Evolutionary conservation across 2,797 vertebrate species (phyloP), one percentile per base, ranked within the genome.

Genomic region (Sebastes minor): DNA sequence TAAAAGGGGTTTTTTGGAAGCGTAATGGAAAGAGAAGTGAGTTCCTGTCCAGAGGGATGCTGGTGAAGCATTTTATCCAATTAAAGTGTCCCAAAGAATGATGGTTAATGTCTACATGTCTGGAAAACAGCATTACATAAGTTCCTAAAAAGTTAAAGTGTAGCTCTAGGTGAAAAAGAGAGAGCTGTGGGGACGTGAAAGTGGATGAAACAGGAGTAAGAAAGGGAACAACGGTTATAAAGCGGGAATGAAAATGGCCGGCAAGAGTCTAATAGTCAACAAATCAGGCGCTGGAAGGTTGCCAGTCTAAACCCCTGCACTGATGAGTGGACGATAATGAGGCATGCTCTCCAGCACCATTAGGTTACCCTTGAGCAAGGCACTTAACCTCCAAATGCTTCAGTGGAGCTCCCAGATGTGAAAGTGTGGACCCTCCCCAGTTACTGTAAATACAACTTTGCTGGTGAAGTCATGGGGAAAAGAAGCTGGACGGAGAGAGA

Each of bases 401-500:
- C 66, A 80, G 66, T 30, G 63, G 71, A 70, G 73, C 75, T 82
- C 53, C 77, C 71, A 83, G 67, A 84, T 80, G 80, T 82, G 74
- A 75, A 65, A 63, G 56, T 8, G 12, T 38, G 74, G 62, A 65
- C 28, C 46, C 78, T 73, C 57, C 57, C 13, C 20, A 16, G 32
- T 71, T 76, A 82, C 88, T 86, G 89, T 86, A 90, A 89, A 86
- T 74, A 63, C 52, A 81, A 76, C 66, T 49, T 69, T 27, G 67
- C 76, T 66, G 78, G 67, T 89, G 69, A 42, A 77, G 52, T 60
- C 57, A 22, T 60, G 63, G 18, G 64, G 52, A 38, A 61, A 63
- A 81, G 71, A 71, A 61, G 70, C 70, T 55, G 83, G 74, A 82
- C 3, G 71, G 59, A 38, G 55, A 66, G 71, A 62, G 64, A 71